Evolutionary conservation across 1,140 invertebrate species (phyloP).

Genomic region (Micrasema minimum): DNA sequence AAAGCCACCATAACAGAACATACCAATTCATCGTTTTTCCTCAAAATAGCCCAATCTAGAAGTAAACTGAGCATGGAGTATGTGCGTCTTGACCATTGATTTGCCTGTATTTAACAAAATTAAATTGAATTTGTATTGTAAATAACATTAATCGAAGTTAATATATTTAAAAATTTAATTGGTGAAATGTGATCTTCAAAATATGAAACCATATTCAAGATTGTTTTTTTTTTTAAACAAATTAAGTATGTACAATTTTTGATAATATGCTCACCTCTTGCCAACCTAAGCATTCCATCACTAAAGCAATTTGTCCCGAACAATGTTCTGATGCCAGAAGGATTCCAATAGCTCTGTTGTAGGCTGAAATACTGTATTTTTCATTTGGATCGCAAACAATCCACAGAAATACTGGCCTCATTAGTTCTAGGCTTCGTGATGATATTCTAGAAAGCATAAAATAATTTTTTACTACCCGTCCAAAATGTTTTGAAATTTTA

Average conservation of each 20-base stretch:
- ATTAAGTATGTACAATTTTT: no score
- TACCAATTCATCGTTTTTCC: conserved; percentile 24
- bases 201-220: no score
- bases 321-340: conserved; percentile 9
- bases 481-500: no score
- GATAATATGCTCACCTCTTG: conserved; percentile 20
- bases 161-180: no score
- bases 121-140: not conserved
- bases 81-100: not conserved
- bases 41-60: conserved; percentile 28
- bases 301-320: conserved; percentile 21
- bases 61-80: conserved; percentile 1
- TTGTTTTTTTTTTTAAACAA: no score
- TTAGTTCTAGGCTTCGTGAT: conserved; percentile 19
- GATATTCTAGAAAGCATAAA: conserved; percentile 40
- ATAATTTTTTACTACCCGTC: no score
- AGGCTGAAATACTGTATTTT: not conserved
- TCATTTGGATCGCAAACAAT: conserved; percentile 37
- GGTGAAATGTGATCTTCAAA: no score
- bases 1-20: conserved; percentile 5
- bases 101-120: conserved; percentile 2
- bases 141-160: no score
- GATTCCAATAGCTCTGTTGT: conserved; percentile 23
- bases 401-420: conserved; percentile 42
- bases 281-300: conserved; percentile 39